Evolutionary conservation across 2,888 invertebrate species (phyloP).

Genomic region (Eurytoma californica): DNA sequence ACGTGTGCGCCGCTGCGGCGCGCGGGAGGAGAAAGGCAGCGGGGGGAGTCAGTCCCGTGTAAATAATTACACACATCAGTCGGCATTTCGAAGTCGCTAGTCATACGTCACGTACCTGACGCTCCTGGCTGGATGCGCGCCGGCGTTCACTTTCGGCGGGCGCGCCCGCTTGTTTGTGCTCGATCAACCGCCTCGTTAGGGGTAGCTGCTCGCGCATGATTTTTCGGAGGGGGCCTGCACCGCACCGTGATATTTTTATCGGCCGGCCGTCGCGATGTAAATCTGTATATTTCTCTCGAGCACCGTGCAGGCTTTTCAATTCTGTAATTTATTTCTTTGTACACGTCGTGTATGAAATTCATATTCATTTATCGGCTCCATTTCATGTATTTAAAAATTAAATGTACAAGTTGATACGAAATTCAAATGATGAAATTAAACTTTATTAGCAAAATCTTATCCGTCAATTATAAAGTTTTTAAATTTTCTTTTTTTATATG

Average conservation of each 20-base stretch:
- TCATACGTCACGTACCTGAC: constrained; percentile 56
- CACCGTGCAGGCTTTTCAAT: neutral
- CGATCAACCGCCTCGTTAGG: constrained; percentile 46
- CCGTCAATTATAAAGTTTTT: no score
- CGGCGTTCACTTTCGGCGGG: neutral
- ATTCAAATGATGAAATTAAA: no score
- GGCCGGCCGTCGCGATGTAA: no score
- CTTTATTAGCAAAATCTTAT: no score
- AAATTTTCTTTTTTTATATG: no score
- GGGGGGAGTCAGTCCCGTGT: constrained; percentile 53
- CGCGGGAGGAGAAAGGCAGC: constrained; percentile 18
- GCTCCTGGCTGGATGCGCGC: constrained; percentile 9
- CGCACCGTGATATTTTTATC: neutral
- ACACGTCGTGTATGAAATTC: neutral
- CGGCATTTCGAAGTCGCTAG: constrained; percentile 55
- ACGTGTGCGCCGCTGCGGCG: constrained; percentile 50
- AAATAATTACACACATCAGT: constrained; percentile 57
- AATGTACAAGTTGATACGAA: no score
- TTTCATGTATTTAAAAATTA: no score
- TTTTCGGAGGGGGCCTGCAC: neutral
- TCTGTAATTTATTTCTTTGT: neutral
- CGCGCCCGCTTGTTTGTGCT: constrained; percentile 39
- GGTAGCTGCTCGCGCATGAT: neutral
- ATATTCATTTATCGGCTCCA: no score
- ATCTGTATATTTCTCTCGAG: no score